phyloP scores from a whole-genome alignment of 30 jellyfish, hydroid and myxozoan genomes.

The Hydractinia symbiolongicarpus region DNA sequence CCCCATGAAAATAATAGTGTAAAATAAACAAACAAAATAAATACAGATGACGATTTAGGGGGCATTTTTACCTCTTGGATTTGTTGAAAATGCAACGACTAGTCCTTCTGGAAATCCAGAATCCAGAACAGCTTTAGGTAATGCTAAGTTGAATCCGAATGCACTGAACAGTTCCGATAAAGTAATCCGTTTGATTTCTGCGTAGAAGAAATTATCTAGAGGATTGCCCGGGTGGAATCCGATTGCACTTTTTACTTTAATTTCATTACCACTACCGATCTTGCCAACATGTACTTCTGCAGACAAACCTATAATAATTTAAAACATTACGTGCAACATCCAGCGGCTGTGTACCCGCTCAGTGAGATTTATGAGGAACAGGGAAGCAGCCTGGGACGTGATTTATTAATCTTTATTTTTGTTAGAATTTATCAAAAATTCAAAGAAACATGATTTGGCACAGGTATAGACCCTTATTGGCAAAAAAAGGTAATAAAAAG shows the following conservation, averaged over 20 bases:
- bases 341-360: too few species aligned
- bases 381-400: too few species aligned
- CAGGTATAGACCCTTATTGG: too few species aligned
- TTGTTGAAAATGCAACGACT: constrained; percentile 49
- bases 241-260: constrained; percentile 47
- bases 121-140: constrained; percentile 63
- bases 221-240: constrained; percentile 64
- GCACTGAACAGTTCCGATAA: constrained; percentile 53
- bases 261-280: constrained; percentile 75
- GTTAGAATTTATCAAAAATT: too few species aligned
- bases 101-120: constrained; percentile 88
- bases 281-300: constrained; percentile 72
- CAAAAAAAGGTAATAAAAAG: too few species aligned
- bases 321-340: neutral
- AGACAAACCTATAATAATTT: constrained; percentile 36
- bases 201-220: constrained; percentile 46
- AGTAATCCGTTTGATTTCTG: constrained; percentile 40
- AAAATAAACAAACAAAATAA: neutral
- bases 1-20: neutral
- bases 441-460: too few species aligned
- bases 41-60: neutral
- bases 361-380: too few species aligned
- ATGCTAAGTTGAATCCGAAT: constrained; percentile 37
- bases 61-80: constrained; percentile 54
- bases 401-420: too few species aligned